Evolutionary conservation across 2,113 vertebrate genomes (phyloP).

Genomic region (Neodon shergylaensis): DNA sequence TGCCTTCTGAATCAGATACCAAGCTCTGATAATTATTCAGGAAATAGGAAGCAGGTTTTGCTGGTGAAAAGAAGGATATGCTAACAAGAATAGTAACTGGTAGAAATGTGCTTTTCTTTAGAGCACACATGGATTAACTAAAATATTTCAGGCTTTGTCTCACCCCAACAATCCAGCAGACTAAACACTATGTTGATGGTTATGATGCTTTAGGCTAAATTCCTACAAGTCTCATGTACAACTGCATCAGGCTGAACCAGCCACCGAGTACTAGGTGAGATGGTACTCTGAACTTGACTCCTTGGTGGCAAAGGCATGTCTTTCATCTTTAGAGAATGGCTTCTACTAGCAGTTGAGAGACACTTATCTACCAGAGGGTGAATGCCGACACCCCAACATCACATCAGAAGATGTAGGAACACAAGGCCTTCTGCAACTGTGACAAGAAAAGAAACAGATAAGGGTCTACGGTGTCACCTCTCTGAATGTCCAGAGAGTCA

Average conservation of each 20-base stretch:
- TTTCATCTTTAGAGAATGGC: not conserved
- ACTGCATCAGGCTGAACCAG: not conserved
- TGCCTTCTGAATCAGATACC: not conserved
- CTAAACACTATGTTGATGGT: too few relatives aligned
- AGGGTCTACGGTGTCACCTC: not conserved
- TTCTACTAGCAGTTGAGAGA: not conserved
- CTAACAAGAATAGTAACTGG: not conserved
- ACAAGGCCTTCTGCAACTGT: not conserved
- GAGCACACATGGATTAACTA: not conserved
- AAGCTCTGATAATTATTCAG: not conserved
- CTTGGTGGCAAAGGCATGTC: too few relatives aligned
- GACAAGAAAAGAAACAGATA: not conserved
- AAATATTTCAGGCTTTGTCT: not conserved
- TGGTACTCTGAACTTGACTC: not conserved
- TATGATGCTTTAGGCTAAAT: too few relatives aligned
- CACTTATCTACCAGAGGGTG: not conserved
- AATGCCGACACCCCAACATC: not conserved
- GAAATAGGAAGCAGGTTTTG: not conserved
- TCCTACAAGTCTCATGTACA: too few relatives aligned
- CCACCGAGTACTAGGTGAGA: not conserved
- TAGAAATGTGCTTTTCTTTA: not conserved
- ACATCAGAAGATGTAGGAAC: not conserved
- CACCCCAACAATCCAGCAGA: not conserved
- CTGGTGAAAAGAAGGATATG: not conserved
- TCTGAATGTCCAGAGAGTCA: not conserved